Base-by-base conservation (phyloP, 2,113 vertebrate species). In the Seriola rivoliana region DNA sequence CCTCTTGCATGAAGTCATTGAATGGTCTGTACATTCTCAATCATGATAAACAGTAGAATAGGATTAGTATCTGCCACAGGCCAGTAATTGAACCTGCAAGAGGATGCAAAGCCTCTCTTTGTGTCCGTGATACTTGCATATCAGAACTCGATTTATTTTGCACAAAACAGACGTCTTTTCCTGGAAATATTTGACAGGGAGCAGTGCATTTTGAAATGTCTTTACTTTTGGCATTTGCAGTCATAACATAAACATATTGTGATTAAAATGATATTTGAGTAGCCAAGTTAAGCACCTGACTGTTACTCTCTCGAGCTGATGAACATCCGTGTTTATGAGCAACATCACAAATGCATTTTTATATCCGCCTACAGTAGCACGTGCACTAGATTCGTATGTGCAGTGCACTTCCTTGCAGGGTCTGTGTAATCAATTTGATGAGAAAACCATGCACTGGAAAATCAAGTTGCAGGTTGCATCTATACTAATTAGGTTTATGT, bases 391-490 rank as follows among this genome's bases (percentile, higher is more conserved):
- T 73, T 59, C 63, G 36, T 71, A 71, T 48, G 72, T 69, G 78
- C 69, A 23, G 74, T 72, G 42, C 78, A 52, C 72, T 77, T 85
- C 80, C 83, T 85, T 55, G 82, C 82, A 71, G 75, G 55, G 88
- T 85, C 68, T 72, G 70, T 80, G 73, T 90, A 91, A 91, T 91
- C 83, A 82, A 85, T 93, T 82, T 87, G 84, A 91, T 89, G 86
- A 91, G 86, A 91, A 89, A 88, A 84, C 87, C 89, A 92, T 88
- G 87, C 87, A 85, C 88, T 91, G 91, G 90, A 93, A 92, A 91
- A 88, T 92, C 85, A 86, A 72, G 85, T 89, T 91, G 84, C 81
- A 89, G 90, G 84, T 92, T 89, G 90, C 90, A 89, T 93, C 90
- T 85, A 86, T 88, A 90, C 88, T 91, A 92, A 92, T 89, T 85